Base-by-base conservation (phyloP, 2,888 invertebrate genomes). In the Furcula furcula region DNA sequence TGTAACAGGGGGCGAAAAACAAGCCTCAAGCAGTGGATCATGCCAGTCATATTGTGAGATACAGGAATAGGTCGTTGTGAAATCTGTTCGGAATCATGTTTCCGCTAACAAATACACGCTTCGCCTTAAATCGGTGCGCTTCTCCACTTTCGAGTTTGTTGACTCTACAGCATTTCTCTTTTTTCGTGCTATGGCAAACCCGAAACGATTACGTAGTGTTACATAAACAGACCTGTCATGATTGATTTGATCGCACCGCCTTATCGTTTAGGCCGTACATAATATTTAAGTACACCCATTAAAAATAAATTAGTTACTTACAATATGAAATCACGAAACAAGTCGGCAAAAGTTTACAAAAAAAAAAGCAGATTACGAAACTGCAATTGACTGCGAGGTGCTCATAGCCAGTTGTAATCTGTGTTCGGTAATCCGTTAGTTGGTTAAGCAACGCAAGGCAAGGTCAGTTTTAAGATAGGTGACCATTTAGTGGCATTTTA, bases 161-260 rank as follows among this genome's bases (percentile, higher is more conserved):
- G 58, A 59, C 65, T 65, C 66, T 65, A 63, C 38, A 49, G 56
- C 71, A 69, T 73, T 75, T 74, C 70, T 70, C 71, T 73, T 75
- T 70, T 63, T 64, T 65, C 61, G 56, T 52, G 51, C 47, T 52
- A 50, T 49, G 50, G 36, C 42, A 51, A 40, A 48, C 55, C 63
- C 48, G 62, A 64, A 61, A 46, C 57, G 62, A 59, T 67, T 65
- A 68, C 61, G 54, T 54, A 26, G 38, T 51, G 44, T 69, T 69
- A 54, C 60, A 48, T 64, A 67, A 68, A 53, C 43, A 56, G 57
- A 61, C 58, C 50, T 51, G 58, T 59, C 51, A 36, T 49, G 27
- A 40, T 35, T 42, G 46, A 46, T 43, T 43, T 27, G 35, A 34
- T 18, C 18, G 28, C 7, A n/a, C n/a, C n/a, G n/a, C n/a, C n/a